Evolutionary conservation across 2,888 invertebrate species (phyloP).

Genomic region (Campoletis raptor): DNA sequence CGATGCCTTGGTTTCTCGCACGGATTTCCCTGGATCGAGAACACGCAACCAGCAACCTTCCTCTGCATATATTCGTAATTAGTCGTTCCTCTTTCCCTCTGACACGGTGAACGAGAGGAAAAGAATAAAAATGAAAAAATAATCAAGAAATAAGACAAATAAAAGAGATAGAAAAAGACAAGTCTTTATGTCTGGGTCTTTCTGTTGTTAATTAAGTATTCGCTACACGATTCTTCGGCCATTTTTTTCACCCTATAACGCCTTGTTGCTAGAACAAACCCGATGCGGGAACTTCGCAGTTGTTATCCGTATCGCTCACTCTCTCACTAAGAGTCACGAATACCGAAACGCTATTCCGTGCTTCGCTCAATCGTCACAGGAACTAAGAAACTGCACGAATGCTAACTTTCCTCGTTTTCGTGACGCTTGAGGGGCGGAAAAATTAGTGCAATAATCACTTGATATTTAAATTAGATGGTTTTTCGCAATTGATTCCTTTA

Average conservation of each 20-base stretch:
- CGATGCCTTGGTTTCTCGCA: conserved; percentile 54
- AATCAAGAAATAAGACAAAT: neutral
- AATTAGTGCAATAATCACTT: neutral
- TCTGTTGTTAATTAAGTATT: conserved; percentile 67
- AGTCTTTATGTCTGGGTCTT: conserved; percentile 53
- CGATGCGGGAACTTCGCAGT: conserved; percentile 45
- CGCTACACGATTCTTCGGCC: conserved; percentile 61
- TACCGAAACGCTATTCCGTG: conserved; percentile 26
- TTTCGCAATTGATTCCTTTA: neutral
- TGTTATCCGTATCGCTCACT: conserved; percentile 43
- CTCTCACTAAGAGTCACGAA: conserved; percentile 34
- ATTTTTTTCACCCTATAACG: conserved; percentile 38
- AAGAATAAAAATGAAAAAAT: neutral
- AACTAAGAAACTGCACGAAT: conserved; percentile 9
- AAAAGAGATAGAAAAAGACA: conserved; percentile 46
- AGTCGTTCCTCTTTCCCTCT: conserved; percentile 51
- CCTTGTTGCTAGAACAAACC: conserved; percentile 29
- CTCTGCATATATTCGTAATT: conserved; percentile 69
- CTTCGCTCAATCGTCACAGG: conserved; percentile 37
- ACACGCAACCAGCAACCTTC: conserved; percentile 63
- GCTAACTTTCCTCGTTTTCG: conserved; percentile 5
- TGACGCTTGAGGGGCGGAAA: neutral
- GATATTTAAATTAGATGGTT: neutral
- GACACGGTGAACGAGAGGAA: conserved; percentile 45
- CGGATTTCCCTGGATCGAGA: conserved; percentile 60